Evolutionary conservation across 37 sponge, comb jelly and placozoan species (phyloP), one percentile per base, ranked within the genome.

Genomic region (Aphrocallistes beatrix): DNA sequence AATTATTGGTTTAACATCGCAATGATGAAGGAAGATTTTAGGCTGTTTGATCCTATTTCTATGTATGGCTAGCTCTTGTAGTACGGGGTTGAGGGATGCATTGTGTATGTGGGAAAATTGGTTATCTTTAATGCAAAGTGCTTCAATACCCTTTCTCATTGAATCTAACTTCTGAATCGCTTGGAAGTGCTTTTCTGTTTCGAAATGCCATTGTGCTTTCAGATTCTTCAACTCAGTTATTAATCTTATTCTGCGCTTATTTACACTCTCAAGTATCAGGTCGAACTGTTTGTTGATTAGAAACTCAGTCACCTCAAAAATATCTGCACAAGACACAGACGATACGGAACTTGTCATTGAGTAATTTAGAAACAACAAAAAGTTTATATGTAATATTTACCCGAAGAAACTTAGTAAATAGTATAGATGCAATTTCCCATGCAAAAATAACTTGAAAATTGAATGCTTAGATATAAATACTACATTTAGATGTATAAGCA

Each of bases 121-220:
- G n/a, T 60, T 60, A 13, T 60, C 75, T 60, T 60, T 60, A 3
- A 60, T 13, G n/a, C 75, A 60, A 60, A 60, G 75, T 25, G 8
- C 75, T 60, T 60, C 75, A 60, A 60, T 60, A 19, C 75, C 75
- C 25, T 60, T 60, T 30, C n/a, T 60, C 75, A 60, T 60, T 60
- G 8, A 6, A 1, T 19, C n/a, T 60, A 60, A 30, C 21, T 60
- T 60, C 3, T 60, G 28, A 60, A 60, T 60, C 34, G 75, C 1
- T 60, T 60, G 25, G 10, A 19, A 25, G 34, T 60, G 75, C n/a
- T 60, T 60, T 3, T 60, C 75, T 32, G 25, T 60, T 13, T 30
- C 3, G 3, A 25, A 25, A 32, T 19, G 1, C 75, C 75, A 60
- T 60, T 60, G 28, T 28, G n/a, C 10, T 13, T 28, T 60, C 8